phyloP scores from a whole-genome alignment of 1,140 invertebrate species.

The Sitophilus oryzae region DNA sequence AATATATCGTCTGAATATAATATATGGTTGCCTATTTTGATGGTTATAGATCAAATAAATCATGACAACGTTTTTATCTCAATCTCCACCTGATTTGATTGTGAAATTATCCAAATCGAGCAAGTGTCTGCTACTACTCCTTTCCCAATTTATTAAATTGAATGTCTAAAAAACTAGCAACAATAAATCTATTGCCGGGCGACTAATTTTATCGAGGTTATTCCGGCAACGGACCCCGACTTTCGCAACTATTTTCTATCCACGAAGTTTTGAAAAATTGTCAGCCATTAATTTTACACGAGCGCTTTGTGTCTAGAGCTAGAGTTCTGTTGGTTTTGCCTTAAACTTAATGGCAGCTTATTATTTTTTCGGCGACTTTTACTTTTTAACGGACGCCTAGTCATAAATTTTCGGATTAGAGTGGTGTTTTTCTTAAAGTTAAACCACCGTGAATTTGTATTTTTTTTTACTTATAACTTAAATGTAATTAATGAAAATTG shows the following conservation, averaged over 20 bases:
- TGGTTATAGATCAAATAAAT: too few relatives aligned
- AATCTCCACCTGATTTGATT: too few relatives aligned
- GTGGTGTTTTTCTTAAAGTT: too few relatives aligned
- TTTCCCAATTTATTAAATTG: too few relatives aligned
- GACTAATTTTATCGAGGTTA: not conserved
- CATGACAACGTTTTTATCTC: too few relatives aligned
- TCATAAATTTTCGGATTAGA: not conserved
- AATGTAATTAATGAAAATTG: too few relatives aligned
- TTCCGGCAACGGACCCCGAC: not conserved
- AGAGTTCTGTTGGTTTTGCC: not conserved
- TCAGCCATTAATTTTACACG: not conserved
- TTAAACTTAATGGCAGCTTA: not conserved
- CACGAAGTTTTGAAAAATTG: not conserved
- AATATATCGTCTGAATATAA: too few relatives aligned
- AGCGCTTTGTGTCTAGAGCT: not conserved
- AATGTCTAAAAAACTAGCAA: not conserved
- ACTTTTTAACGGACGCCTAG: not conserved
- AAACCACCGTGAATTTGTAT: too few relatives aligned
- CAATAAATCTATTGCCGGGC: not conserved
- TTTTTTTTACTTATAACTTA: too few relatives aligned
- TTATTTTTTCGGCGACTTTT: not conserved
- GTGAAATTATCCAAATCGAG: too few relatives aligned
- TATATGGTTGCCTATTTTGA: too few relatives aligned
- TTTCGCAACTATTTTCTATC: not conserved
- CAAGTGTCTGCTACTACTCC: too few relatives aligned